phyloP scores from a whole-genome alignment of 2,888 invertebrate genomes.

The Lathronympha strigana region DNA sequence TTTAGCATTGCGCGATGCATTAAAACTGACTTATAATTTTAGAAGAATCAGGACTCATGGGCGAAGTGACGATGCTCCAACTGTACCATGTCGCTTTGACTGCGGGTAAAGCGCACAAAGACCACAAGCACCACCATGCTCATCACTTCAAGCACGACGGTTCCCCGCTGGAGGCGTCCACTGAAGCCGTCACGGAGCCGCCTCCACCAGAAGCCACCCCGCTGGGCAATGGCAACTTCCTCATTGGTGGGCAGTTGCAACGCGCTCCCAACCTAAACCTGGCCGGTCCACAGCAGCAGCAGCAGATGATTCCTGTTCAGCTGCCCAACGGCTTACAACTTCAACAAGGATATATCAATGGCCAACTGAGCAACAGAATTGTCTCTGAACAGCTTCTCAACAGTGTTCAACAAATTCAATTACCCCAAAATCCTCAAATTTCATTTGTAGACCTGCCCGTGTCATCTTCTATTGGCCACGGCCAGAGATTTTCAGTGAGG shows the following conservation, averaged over 20 bases:
- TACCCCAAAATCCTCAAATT: conserved; percentile 54
- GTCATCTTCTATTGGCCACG: conserved; percentile 54
- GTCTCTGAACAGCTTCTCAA: conserved; percentile 84
- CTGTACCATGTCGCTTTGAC: conserved; percentile 91
- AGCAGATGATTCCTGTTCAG: conserved; percentile 76
- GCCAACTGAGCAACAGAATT: conserved; percentile 85
- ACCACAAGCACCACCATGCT: conserved; percentile 94
- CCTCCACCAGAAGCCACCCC: conserved; percentile 76
- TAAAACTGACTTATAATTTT: conserved; percentile 31
- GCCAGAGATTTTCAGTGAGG: conserved; percentile 47
- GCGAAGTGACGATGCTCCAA: conserved; percentile 92
- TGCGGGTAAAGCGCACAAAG: conserved; percentile 93
- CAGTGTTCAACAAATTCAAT: conserved; percentile 57
- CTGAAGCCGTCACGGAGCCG: conserved; percentile 83
- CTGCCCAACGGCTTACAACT: conserved; percentile 78
- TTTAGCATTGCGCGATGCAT: neutral
- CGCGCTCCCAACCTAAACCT: conserved; percentile 82
- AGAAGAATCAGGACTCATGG: conserved; percentile 87
- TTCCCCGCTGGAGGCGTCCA: conserved; percentile 83
- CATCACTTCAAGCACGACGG: conserved; percentile 92
- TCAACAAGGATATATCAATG: conserved; percentile 85
- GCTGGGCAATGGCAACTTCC: conserved; percentile 80
- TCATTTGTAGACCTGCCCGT: conserved; percentile 51
- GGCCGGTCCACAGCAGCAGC: conserved; percentile 63
- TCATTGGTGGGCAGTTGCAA: conserved; percentile 87